Percentiles rank a stretch among this genome's conserved stretches.
These are phyloP conservation scores for Salvelinus sp. DNA, from an alignment of 2,113 vertebrate species.

Conservation along the genomic window DNA sequence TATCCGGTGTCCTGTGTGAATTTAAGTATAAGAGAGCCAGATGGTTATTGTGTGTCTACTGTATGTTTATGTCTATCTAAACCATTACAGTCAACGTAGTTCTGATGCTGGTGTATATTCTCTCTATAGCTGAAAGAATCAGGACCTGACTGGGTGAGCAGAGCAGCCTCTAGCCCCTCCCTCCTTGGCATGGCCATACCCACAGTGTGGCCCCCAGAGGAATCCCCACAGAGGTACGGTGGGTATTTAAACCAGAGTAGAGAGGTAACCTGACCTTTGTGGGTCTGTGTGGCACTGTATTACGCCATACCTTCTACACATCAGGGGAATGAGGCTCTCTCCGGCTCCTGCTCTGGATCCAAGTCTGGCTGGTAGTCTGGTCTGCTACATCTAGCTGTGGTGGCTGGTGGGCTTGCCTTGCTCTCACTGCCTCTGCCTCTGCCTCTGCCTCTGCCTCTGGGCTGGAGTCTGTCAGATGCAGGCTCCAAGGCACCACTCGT, in stretches of 20 bases:
- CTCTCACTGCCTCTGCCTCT: constrained; percentile 8
- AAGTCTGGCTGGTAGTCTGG: not conserved
- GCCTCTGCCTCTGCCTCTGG: constrained; percentile 28
- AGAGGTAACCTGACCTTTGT: not conserved
- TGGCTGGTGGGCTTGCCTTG: not conserved
- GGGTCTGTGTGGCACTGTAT: not conserved
- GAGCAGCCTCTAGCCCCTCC: too few relatives aligned
- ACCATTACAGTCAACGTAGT: too few relatives aligned
- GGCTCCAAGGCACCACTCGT: constrained; percentile 38
- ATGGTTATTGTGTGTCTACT: too few relatives aligned
- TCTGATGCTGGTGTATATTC: too few relatives aligned
- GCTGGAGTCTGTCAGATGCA: constrained; percentile 37
- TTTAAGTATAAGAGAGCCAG: too few relatives aligned
- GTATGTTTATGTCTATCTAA: too few relatives aligned
- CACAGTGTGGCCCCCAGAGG: not conserved
- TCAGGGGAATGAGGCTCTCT: constrained; percentile 15
- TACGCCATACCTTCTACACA: not conserved
- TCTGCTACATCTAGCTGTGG: not conserved
- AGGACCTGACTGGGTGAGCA: not conserved
- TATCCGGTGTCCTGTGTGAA: too few relatives aligned
- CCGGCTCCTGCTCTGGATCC: constrained; percentile 2
- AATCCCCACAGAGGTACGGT: not conserved
- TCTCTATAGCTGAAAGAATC: not conserved
- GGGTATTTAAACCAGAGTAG: not conserved
- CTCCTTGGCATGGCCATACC: too few relatives aligned